Conservation (phyloP, 2,888 invertebrate species). For the Metacarcinus magister region DNA sequence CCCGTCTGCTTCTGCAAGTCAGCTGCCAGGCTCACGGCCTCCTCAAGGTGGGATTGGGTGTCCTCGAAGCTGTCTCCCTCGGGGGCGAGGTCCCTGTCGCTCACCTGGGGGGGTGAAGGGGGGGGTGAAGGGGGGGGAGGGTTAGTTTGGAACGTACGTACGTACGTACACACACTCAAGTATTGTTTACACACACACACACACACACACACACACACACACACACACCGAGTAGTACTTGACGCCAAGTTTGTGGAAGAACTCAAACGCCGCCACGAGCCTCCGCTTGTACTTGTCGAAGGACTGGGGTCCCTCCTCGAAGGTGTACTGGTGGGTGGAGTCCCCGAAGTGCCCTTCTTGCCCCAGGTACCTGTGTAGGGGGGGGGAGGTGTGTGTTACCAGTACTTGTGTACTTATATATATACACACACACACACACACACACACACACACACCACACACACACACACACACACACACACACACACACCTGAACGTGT, state of each 20-base stretch:
- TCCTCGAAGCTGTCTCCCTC: constrained; percentile 84
- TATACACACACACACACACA: background rate
- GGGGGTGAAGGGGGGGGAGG: background rate
- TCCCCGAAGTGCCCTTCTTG: constrained; percentile 79
- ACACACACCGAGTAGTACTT: constrained; percentile 81
- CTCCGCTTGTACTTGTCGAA: constrained; percentile 88
- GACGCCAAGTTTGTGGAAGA: constrained; percentile 87
- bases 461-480: constrained; percentile 21
- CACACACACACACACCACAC: constrained; percentile 12
- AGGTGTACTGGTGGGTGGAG: constrained; percentile 85
- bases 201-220: background rate
- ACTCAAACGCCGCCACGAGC: constrained; percentile 88
- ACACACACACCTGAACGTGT: constrained; percentile 85
- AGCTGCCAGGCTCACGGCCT: constrained; percentile 84
- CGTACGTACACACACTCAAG: background rate
- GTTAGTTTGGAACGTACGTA: background rate
- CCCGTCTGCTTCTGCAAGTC: constrained; percentile 85
- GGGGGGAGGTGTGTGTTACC: background rate
- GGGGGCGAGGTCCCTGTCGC: constrained; percentile 85
- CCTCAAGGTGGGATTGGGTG: constrained; percentile 85
- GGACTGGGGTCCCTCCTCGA: constrained; percentile 87
- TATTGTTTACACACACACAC: background rate
- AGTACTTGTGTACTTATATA: too few relatives aligned
- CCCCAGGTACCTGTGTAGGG: constrained; percentile 77
- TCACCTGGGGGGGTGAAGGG: constrained; percentile 66